These are phyloP conservation scores for Drosophila neocordata DNA, from an alignment of 1,140 invertebrate species.

Conservation along the genomic window DNA sequence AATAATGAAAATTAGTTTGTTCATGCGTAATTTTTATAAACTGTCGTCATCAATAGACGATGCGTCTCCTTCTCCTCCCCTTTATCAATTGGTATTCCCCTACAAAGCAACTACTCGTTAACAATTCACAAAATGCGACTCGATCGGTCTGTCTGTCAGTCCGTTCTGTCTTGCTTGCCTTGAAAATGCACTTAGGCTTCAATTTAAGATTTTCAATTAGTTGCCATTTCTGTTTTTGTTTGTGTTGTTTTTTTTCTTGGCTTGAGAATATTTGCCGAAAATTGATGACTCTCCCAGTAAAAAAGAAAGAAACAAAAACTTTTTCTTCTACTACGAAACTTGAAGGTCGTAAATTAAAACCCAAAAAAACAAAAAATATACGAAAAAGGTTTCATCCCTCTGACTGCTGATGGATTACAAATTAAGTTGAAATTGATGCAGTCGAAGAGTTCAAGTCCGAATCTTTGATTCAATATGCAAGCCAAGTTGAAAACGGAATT, in stretches of 20 bases:
- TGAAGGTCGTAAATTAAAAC: slow-evolving; percentile 55
- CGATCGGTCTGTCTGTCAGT: slow-evolving; percentile 9
- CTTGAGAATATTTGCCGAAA: slow-evolving; percentile 45
- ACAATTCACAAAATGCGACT: slow-evolving; percentile 46
- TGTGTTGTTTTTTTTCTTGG: background rate
- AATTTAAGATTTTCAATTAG: slow-evolving; percentile 68
- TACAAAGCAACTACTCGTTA: slow-evolving; percentile 47
- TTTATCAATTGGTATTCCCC: slow-evolving; percentile 11
- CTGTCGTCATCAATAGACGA: slow-evolving; percentile 68
- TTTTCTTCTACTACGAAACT: slow-evolving; percentile 34
- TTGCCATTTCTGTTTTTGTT: slow-evolving; percentile 53
- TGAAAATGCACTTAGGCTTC: slow-evolving; percentile 78
- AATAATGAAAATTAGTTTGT: slow-evolving; percentile 73
- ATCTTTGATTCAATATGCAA: slow-evolving; percentile 68
- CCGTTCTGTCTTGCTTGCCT: slow-evolving; percentile 56
- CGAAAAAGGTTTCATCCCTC: slow-evolving; percentile 41
- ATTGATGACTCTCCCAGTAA: slow-evolving; percentile 64
- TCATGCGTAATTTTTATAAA: slow-evolving; percentile 77
- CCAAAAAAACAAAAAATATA: background rate
- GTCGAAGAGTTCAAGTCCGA: slow-evolving; percentile 40
- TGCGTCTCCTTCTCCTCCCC: background rate
- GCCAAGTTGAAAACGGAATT: slow-evolving; percentile 53
- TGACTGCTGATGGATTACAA: slow-evolving; percentile 71
- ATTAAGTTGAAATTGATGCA: slow-evolving; percentile 61
- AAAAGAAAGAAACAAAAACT: slow-evolving; percentile 19